These are phyloP conservation scores for Luscinia luscinia DNA, from an alignment of 2,797 vertebrate species.

Conservation along the genomic window DNA sequence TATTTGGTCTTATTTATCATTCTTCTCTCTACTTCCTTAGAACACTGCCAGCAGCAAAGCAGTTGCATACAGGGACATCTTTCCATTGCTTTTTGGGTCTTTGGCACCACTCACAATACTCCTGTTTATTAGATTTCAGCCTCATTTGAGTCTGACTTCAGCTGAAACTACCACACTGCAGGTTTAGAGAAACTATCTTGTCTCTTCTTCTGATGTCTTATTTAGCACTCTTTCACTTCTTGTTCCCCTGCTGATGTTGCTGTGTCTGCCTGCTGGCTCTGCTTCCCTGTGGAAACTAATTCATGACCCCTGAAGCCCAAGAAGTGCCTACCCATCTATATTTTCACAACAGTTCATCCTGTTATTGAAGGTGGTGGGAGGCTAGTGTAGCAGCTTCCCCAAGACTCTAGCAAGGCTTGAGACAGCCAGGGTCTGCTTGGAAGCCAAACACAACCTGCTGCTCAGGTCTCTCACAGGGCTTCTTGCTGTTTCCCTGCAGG, in stretches of 20 bases:
- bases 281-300: neutral
- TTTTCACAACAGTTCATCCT: neutral
- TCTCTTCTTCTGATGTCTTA: neutral
- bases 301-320: neutral
- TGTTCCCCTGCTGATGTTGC: neutral
- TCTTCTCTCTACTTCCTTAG: neutral
- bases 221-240: neutral
- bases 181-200: neutral
- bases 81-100: neutral
- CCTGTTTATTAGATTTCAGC: neutral
- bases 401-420: neutral
- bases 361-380: neutral
- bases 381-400: neutral
- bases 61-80: neutral
- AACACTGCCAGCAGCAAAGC: neutral
- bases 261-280: neutral
- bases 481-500: conserved; percentile 71
- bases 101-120: neutral
- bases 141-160: neutral
- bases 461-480: neutral
- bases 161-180: neutral
- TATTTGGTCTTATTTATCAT: neutral
- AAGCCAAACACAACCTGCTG: neutral
- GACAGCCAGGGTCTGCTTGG: neutral
- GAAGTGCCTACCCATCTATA: neutral